phyloP scores from a whole-genome alignment of 2,113 vertebrate genomes.

The Campylomormyrus numenius region DNA sequence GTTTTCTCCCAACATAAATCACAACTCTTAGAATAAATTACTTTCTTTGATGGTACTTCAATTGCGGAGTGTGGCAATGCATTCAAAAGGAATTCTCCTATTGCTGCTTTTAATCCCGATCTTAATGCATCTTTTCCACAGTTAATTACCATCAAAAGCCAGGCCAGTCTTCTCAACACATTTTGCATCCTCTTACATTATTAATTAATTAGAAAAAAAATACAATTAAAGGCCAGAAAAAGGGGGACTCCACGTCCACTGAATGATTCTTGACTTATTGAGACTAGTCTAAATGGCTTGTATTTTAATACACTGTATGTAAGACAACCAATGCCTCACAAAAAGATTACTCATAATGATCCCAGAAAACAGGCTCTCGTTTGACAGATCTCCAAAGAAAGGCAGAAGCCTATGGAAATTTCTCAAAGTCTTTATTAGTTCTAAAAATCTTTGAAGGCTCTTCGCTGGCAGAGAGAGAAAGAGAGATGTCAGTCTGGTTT shows the following conservation, averaged over 20 bases:
- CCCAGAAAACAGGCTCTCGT: neutral
- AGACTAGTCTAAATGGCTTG: neutral
- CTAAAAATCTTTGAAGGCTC: neutral
- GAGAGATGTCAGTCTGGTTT: neutral
- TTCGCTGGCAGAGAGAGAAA: neutral
- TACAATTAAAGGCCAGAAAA: neutral
- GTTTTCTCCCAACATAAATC: constrained; percentile 18
- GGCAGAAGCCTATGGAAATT: neutral
- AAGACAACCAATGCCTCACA: neutral
- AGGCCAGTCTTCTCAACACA: neutral
- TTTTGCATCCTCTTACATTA: neutral
- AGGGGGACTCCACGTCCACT: neutral
- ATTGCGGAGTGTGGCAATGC: neutral
- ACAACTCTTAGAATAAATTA: constrained; percentile 20
- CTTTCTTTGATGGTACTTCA: constrained; percentile 7
- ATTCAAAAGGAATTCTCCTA: constrained; percentile 3
- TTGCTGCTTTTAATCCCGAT: constrained; percentile 1
- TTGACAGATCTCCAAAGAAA: neutral
- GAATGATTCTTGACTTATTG: neutral
- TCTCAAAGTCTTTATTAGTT: neutral
- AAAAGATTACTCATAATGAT: neutral
- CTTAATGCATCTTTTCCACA: constrained; percentile 10
- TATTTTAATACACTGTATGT: neutral
- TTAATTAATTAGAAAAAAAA: neutral
- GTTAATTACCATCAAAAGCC: constrained; percentile 15